Conservation (phyloP, 1,140 invertebrate species). For the Archegozetes longisetosus region DNA sequence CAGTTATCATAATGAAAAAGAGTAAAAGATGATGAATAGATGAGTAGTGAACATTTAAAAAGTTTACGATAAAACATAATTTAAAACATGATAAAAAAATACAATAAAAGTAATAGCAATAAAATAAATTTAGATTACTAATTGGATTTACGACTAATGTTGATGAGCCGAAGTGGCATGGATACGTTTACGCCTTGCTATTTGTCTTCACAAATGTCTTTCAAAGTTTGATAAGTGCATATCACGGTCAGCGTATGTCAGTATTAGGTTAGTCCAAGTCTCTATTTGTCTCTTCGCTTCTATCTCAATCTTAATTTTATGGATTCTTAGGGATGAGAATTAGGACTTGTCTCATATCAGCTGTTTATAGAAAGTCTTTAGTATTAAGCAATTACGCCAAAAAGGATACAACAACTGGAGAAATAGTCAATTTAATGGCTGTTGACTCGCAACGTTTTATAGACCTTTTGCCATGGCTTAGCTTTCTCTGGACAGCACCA, state of each 20-base stretch:
- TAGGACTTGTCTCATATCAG: conserved; percentile 22
- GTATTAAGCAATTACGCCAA: conserved; percentile 25
- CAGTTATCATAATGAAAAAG: no score
- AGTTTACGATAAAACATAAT: no score
- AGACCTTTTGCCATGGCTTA: conserved; percentile 19
- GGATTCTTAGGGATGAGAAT: conserved; percentile 22
- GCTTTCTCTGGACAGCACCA: conserved; percentile 27
- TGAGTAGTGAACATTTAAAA: no score
- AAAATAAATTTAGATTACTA: neutral
- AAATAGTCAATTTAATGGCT: conserved; percentile 22
- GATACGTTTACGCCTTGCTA: conserved; percentile 55
- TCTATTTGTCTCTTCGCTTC: no score
- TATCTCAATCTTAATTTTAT: no score
- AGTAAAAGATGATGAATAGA: no score
- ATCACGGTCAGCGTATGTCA: neutral
- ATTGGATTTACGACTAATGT: conserved; percentile 30
- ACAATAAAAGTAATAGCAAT: no score
- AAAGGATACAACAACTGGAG: conserved; percentile 25
- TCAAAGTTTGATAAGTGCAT: neutral
- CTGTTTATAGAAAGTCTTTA: conserved; percentile 26
- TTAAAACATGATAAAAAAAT: no score
- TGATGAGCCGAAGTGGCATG: conserved; percentile 59
- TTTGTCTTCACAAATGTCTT: conserved; percentile 24
- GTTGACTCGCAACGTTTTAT: conserved; percentile 18
- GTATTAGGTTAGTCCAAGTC: neutral